Conservation (phyloP, 2,113 vertebrate species). For the Hyaena hyaena region DNA sequence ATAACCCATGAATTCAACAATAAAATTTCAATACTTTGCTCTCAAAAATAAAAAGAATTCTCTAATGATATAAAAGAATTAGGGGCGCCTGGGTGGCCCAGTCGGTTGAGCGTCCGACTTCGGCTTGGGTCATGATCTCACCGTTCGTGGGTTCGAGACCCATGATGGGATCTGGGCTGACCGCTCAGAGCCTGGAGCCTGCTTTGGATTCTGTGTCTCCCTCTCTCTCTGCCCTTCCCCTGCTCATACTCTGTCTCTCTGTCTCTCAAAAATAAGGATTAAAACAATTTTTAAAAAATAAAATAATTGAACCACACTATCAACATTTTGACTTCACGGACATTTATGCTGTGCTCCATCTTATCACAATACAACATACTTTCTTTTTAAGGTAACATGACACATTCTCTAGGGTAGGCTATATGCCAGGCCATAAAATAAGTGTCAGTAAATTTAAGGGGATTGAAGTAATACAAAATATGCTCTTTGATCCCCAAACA, state of each 20-base stretch:
- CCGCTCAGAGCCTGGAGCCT: too few relatives aligned
- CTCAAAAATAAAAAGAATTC: background rate
- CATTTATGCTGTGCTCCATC: background rate
- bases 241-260: too few relatives aligned
- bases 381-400: slow-evolving; percentile 18
- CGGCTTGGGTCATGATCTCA: too few relatives aligned
- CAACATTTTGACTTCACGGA: background rate
- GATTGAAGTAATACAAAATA: background rate
- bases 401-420: background rate
- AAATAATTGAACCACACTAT: background rate
- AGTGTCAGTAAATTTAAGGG: background rate
- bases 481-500: background rate
- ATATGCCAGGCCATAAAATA: background rate
- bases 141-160: too few relatives aligned
- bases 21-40: background rate
- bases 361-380: background rate
- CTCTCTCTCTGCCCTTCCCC: too few relatives aligned
- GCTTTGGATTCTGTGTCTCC: too few relatives aligned
- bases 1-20: background rate
- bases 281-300: background rate
- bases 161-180: too few relatives aligned
- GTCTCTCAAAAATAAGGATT: too few relatives aligned
- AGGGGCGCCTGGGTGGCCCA: too few relatives aligned
- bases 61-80: background rate
- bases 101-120: too few relatives aligned